Percentiles rank a stretch among this genome's conserved stretches.
These are phyloP conservation scores for Ceratosolen solmsi DNA, from an alignment of 1,140 invertebrate genomes.

Conservation along the genomic window DNA sequence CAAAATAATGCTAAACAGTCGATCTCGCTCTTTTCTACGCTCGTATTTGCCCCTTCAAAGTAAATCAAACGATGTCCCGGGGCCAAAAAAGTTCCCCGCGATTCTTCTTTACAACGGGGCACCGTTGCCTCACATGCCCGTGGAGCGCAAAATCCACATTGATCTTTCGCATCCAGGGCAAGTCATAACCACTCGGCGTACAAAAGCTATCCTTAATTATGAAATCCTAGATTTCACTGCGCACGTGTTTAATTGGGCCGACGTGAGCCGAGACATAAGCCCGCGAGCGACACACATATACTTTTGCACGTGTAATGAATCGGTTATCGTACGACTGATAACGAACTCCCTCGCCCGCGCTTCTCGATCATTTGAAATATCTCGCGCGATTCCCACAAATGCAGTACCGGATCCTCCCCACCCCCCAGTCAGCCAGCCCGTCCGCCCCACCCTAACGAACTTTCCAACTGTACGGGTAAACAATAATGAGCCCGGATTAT, in stretches of 20 bases:
- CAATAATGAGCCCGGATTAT: no score
- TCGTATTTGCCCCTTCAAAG: neutral
- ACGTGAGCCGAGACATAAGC: conserved; percentile 1
- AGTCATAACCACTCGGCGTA: neutral
- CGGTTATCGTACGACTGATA: conserved; percentile 34
- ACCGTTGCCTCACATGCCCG: conserved; percentile 11
- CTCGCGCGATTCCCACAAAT: conserved; percentile 26
- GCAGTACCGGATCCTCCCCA: neutral
- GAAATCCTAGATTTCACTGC: conserved; percentile 37
- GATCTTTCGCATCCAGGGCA: neutral
- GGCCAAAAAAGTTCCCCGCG: neutral
- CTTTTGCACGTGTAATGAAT: conserved; percentile 11
- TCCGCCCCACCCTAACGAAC: no score
- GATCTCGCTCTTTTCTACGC: neutral
- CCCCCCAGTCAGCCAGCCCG: neutral
- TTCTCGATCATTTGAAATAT: conserved; percentile 26
- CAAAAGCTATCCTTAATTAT: conserved; percentile 31
- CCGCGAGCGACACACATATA: conserved; percentile 31
- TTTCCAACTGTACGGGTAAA: neutral
- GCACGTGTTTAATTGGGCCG: conserved; percentile 3
- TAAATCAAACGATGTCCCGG: conserved; percentile 8
- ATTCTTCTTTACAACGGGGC: neutral
- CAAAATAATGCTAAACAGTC: neutral
- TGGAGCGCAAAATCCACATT: neutral
- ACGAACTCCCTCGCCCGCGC: conserved; percentile 3